These are phyloP conservation scores for Polyodon spathula DNA, from an alignment of 2,113 vertebrate species.

Conservation along the genomic window DNA sequence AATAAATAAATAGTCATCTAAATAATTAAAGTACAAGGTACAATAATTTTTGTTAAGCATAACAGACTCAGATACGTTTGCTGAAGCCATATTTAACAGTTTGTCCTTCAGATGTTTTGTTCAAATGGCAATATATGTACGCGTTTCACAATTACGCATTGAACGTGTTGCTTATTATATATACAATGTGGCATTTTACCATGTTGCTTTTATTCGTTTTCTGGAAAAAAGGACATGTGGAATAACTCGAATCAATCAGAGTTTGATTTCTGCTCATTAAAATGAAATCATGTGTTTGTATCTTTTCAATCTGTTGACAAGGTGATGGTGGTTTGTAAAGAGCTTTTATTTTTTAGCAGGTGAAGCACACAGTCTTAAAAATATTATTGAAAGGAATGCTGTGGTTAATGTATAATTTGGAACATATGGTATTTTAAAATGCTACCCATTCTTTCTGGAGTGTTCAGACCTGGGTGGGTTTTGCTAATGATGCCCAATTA, in stretches of 20 bases:
- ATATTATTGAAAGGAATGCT: constrained; percentile 47
- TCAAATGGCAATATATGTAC: too few species aligned
- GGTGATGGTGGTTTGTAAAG: constrained; percentile 55
- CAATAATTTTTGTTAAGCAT: too few species aligned
- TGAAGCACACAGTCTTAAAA: constrained; percentile 36
- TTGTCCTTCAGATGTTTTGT: too few species aligned
- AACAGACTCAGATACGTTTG: too few species aligned
- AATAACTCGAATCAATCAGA: constrained; percentile 32
- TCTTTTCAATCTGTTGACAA: constrained; percentile 51
- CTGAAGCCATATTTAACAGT: too few species aligned
- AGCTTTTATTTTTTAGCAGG: constrained; percentile 30
- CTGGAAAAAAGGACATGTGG: constrained; percentile 18
- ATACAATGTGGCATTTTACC: neutral
- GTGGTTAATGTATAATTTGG: constrained; percentile 88
- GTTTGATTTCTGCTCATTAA: constrained; percentile 23
- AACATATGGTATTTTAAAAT: constrained; percentile 82
- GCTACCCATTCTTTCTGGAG: constrained; percentile 55
- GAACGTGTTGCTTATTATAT: too few species aligned
- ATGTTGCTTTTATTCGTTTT: neutral
- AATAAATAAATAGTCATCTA: too few species aligned
- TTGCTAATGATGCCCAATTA: constrained; percentile 90
- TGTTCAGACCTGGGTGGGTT: constrained; percentile 65
- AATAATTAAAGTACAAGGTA: too few species aligned
- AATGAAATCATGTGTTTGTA: constrained; percentile 37
- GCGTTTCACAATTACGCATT: too few species aligned